A percentile compares a stretch with the other conserved stretches of the same genome.
Conservation (phyloP, 2,113 vertebrate species). For the Gambusia holbrooki region DNA sequence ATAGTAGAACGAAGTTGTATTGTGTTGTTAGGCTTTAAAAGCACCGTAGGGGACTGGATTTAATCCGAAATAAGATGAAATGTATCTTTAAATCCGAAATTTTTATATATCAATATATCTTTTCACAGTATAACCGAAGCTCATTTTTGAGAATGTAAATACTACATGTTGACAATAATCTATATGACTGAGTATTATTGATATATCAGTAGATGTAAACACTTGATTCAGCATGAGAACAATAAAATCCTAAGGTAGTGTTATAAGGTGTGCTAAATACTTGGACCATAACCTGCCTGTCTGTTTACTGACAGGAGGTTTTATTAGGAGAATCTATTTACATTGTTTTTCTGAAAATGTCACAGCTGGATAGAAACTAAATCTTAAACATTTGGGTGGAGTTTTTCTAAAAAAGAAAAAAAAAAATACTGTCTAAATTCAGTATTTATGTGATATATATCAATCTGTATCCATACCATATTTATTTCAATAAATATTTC, state of each 20-base stretch:
- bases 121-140: conserved; percentile 79
- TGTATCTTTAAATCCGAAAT: conserved; percentile 80
- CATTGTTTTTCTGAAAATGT: conserved; percentile 42
- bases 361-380: conserved; percentile 55
- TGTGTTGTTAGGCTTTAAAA: conserved; percentile 73
- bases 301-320: conserved; percentile 30
- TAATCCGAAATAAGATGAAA: conserved; percentile 75
- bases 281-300: conserved; percentile 49
- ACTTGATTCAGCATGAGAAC: conserved; percentile 70
- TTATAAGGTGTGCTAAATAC: conserved; percentile 52
- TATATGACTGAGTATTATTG: conserved; percentile 78
- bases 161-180: conserved; percentile 86
- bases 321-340: conserved; percentile 42
- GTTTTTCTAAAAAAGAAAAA: conserved; percentile 40
- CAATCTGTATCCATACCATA: conserved; percentile 76
- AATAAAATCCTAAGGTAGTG: conserved; percentile 63
- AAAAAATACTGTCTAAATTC: conserved; percentile 63
- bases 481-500: conserved; percentile 83
- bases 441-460: conserved; percentile 78
- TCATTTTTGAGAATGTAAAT: conserved; percentile 94
- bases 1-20: conserved; percentile 74
- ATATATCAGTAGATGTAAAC: conserved; percentile 87
- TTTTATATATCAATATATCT: conserved; percentile 82
- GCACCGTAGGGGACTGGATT: conserved; percentile 71
- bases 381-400: conserved; percentile 38